phyloP scores from a whole-genome alignment of 2,113 vertebrate species.

The Megatriorchis doriae region DNA sequence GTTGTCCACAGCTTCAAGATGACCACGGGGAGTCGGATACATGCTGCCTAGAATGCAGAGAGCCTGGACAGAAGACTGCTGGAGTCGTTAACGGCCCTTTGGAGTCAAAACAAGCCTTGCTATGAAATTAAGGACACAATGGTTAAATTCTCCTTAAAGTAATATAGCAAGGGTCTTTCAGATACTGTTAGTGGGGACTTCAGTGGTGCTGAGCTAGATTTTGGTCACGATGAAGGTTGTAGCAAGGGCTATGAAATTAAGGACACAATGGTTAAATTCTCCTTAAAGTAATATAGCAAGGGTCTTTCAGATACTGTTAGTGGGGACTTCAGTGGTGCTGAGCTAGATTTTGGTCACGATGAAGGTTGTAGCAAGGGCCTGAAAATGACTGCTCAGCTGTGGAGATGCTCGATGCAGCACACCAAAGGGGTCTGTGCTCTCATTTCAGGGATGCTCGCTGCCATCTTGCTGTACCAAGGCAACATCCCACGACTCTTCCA shows the following conservation, averaged over 20 bases:
- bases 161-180: rapidly evolving
- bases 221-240: no score
- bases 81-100: not conserved
- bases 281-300: rapidly evolving
- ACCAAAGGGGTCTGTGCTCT: rapidly evolving
- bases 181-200: not conserved
- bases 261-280: not conserved
- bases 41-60: not conserved
- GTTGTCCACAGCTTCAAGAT: not conserved
- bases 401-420: rapidly evolving
- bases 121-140: no score
- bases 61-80: not conserved
- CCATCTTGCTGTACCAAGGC: conserved; percentile 81
- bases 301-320: not conserved
- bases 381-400: rapidly evolving
- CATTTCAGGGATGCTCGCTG: conserved; percentile 81
- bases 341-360: not conserved
- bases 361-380: not conserved
- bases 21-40: not conserved
- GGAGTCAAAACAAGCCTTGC: not conserved
- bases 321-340: not conserved
- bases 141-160: not conserved
- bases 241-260: not conserved
- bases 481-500: conserved; percentile 85
- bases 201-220: not conserved